These are phyloP conservation scores for Caenorhabditis sp. DNA, from an alignment of 2,888 invertebrate species.

Conservation along the genomic window DNA sequence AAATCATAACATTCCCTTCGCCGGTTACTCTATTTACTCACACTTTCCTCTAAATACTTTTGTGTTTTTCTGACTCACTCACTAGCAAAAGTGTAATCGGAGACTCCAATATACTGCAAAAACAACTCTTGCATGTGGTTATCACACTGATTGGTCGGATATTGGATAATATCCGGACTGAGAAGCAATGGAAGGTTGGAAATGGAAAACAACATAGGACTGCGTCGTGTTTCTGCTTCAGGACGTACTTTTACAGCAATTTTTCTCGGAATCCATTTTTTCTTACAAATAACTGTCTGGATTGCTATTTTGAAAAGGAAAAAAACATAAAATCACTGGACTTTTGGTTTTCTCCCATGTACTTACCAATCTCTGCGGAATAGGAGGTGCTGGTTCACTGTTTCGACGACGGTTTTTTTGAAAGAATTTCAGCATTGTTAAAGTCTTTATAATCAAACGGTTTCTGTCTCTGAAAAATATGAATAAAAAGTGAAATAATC, in stretches of 20 bases:
- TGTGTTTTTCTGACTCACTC: constrained; percentile 13
- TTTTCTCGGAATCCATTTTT: neutral
- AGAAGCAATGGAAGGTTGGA: neutral
- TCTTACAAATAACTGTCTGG: neutral
- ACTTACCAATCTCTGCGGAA: constrained; percentile 53
- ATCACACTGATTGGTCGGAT: constrained; percentile 5
- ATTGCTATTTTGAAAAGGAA: neutral
- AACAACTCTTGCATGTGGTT: neutral
- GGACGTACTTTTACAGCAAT: neutral
- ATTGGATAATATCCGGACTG: neutral
- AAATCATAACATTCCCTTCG: neutral
- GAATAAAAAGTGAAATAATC: neutral
- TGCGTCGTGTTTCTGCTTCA: neutral
- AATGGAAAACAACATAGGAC: neutral
- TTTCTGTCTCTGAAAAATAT: neutral
- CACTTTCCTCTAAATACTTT: neutral
- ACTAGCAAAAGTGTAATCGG: neutral
- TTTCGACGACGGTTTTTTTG: constrained; percentile 54
- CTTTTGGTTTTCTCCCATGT: no score
- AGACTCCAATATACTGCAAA: constrained; percentile 2
- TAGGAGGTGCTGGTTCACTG: constrained; percentile 44
- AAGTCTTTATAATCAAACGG: neutral
- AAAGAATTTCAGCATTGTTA: constrained; percentile 47
- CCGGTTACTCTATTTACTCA: constrained; percentile 7
- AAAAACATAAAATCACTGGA: neutral